These are phyloP conservation scores for Trissoscelio sp. DNA, from an alignment of 2,888 invertebrate genomes.

Conservation along the genomic window DNA sequence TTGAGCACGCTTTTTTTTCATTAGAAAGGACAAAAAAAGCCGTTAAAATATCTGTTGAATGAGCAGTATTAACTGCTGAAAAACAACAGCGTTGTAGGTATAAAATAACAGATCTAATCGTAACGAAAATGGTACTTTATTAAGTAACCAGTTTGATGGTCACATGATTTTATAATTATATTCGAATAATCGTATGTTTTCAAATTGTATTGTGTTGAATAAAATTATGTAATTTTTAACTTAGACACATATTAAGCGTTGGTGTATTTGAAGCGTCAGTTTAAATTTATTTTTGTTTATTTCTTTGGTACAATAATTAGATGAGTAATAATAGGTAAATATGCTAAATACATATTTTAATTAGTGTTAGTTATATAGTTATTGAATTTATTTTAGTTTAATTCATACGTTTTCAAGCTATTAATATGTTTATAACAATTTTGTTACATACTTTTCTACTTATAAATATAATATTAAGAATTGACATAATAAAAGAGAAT, in stretches of 20 bases:
- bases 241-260: not conserved
- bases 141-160: conserved; percentile 18
- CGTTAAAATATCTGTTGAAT: not conserved
- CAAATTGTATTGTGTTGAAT: conserved; percentile 5
- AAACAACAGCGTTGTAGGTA: not conserved
- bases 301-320: too few relatives aligned
- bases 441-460: too few relatives aligned
- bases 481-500: too few relatives aligned
- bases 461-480: too few relatives aligned
- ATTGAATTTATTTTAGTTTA: too few relatives aligned
- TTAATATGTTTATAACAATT: too few relatives aligned
- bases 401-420: too few relatives aligned
- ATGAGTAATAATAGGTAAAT: too few relatives aligned
- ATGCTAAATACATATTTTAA: too few relatives aligned
- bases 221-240: conserved; percentile 9
- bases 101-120: conserved; percentile 1
- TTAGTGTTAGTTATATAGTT: too few relatives aligned
- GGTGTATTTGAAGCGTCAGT: not conserved
- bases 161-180: conserved; percentile 34
- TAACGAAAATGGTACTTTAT: conserved; percentile 1
- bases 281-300: not conserved
- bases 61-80: conserved; percentile 5
- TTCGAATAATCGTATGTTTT: conserved; percentile 8
- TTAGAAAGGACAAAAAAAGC: not conserved
- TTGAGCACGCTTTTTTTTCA: not conserved